phyloP scores from a whole-genome alignment of 2,113 vertebrate genomes.

The Anguilla japonica region DNA sequence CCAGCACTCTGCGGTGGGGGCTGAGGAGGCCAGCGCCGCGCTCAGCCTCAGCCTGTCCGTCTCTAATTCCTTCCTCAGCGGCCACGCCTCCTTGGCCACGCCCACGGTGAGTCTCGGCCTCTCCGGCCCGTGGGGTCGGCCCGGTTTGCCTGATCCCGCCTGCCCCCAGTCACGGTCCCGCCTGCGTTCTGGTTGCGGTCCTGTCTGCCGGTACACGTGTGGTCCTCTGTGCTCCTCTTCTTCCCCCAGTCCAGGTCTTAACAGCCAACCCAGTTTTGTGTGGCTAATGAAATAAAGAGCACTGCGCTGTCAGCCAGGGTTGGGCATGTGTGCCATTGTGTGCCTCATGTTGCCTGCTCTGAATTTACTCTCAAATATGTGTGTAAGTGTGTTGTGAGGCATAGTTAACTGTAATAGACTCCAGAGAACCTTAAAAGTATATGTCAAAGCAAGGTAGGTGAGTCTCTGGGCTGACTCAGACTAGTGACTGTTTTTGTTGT shows the following conservation, averaged over 20 bases:
- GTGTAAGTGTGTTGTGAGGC: neutral
- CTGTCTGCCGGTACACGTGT: slow-evolving; percentile 41
- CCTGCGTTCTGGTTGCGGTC: slow-evolving; percentile 8
- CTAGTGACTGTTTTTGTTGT: neutral
- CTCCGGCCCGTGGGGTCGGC: slow-evolving; percentile 13
- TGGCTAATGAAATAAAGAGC: neutral
- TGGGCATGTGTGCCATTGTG: neutral
- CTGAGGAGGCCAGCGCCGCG: slow-evolving; percentile 86
- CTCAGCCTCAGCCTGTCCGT: slow-evolving; percentile 94
- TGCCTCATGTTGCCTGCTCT: slow-evolving; percentile 27
- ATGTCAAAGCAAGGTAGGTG: neutral
- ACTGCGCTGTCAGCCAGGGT: neutral
- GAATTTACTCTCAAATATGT: neutral
- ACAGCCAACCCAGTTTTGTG: neutral
- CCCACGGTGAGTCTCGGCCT: slow-evolving; percentile 86
- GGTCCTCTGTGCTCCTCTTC: slow-evolving; percentile 33
- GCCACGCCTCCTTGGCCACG: slow-evolving; percentile 88
- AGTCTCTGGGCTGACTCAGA: neutral
- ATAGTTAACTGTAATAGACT: neutral
- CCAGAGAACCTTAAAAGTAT: neutral
- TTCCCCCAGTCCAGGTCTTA: slow-evolving; percentile 4
- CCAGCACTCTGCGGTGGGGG: slow-evolving; percentile 85
- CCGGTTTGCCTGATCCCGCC: slow-evolving; percentile 30
- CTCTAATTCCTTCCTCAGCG: slow-evolving; percentile 98
- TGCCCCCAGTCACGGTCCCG: slow-evolving; percentile 15